phyloP scores from a whole-genome alignment of 2,888 invertebrate species.

The Phanerotoma sp. region DNA sequence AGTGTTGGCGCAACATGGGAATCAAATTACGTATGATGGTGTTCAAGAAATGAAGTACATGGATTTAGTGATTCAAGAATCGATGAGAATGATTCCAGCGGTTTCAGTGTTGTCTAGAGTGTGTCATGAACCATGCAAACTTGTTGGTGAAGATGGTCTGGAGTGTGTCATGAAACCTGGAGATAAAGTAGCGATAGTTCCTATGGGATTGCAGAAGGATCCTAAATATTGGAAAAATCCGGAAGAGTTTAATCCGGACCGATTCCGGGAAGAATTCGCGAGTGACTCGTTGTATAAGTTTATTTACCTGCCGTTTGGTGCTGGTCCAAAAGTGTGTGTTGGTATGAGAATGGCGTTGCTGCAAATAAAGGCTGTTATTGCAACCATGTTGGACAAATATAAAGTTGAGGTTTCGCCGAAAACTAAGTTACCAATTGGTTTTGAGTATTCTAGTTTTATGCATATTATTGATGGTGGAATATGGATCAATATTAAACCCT shows the following conservation, averaged over 20 bases:
- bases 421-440: slow-evolving; percentile 10
- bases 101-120: slow-evolving; percentile 26
- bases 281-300: slow-evolving; percentile 34
- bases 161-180: slow-evolving; percentile 35
- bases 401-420: background rate
- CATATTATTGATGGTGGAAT: slow-evolving; percentile 28
- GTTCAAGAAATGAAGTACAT: slow-evolving; percentile 60
- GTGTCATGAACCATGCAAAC: slow-evolving; percentile 35
- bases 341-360: slow-evolving; percentile 43
- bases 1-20: slow-evolving; percentile 46
- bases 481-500: slow-evolving; percentile 34
- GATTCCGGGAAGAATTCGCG: slow-evolving; percentile 39
- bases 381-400: slow-evolving; percentile 6
- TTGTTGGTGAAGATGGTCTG: slow-evolving; percentile 42
- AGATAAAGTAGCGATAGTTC: slow-evolving; percentile 29
- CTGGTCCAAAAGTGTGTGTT: slow-evolving; percentile 45
- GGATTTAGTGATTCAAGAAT: slow-evolving; percentile 57
- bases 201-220: slow-evolving; percentile 34
- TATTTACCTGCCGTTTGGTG: slow-evolving; percentile 43
- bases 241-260: slow-evolving; percentile 40
- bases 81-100: slow-evolving; percentile 34
- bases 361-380: slow-evolving; percentile 35
- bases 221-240: slow-evolving; percentile 39
- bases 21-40: slow-evolving; percentile 57
- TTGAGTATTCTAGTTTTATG: slow-evolving; percentile 17